Conservation (phyloP, 2,113 vertebrate genomes). For the Mormyrus lacerda region DNA sequence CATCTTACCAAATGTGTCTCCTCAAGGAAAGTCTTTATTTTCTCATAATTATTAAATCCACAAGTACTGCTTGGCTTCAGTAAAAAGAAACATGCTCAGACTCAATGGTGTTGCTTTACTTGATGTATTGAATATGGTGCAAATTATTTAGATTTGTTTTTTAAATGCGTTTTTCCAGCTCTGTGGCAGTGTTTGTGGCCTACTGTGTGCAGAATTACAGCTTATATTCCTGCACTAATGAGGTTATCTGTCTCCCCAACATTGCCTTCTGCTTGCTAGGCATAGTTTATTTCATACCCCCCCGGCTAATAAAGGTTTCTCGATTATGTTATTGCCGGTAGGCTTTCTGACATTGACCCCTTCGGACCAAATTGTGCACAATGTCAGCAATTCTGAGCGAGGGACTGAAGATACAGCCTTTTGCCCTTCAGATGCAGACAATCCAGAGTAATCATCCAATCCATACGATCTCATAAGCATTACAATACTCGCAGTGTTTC, state of each 20-base stretch:
- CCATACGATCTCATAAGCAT: not conserved
- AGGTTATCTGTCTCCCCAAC: conserved; percentile 12
- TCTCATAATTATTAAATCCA: not conserved
- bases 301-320: conserved; percentile 2
- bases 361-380: not conserved
- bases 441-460: not conserved
- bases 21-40: not conserved
- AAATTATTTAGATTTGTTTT: not conserved
- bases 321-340: conserved; percentile 10
- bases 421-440: not conserved
- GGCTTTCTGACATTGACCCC: conserved; percentile 20
- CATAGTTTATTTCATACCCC: conserved; percentile 15
- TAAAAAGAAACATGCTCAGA: not conserved
- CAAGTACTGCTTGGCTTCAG: not conserved
- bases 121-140: not conserved
- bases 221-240: conserved; percentile 7
- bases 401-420: not conserved
- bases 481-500: not conserved
- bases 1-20: not conserved
- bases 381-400: conserved; percentile 16
- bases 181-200: not conserved
- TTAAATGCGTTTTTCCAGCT: not conserved
- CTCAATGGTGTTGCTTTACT: not conserved
- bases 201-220: not conserved
- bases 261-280: conserved; percentile 7